These are phyloP conservation scores for Caradrina kadenii DNA, from an alignment of 2,888 invertebrate species.

Conservation along the genomic window DNA sequence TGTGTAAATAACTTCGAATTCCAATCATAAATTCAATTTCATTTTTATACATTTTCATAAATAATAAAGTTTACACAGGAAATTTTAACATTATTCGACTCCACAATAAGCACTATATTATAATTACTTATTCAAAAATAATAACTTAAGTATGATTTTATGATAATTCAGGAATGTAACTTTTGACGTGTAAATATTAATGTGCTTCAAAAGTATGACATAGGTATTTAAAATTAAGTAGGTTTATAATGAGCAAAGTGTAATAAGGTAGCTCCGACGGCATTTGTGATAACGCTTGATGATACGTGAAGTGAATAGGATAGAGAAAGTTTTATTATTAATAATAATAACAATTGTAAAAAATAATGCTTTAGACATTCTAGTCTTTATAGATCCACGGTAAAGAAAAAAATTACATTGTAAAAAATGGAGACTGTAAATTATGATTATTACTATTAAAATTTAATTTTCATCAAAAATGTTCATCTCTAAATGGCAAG, in stretches of 20 bases:
- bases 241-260: constrained; percentile 54
- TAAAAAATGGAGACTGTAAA: constrained; percentile 53
- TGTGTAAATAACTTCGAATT: neutral
- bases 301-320: constrained; percentile 55
- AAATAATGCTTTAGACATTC: constrained; percentile 55
- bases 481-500: neutral
- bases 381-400: constrained; percentile 34
- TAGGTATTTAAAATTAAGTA: constrained; percentile 49
- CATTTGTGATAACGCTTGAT: constrained; percentile 81
- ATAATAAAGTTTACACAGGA: neutral
- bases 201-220: constrained; percentile 63
- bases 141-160: constrained; percentile 15
- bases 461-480: constrained; percentile 9
- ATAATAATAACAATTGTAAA: constrained; percentile 49
- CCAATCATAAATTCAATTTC: neutral
- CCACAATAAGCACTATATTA: neutral
- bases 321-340: constrained; percentile 58
- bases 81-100: no score
- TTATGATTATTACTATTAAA: constrained; percentile 8
- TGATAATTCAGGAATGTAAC: constrained; percentile 5
- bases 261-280: constrained; percentile 71
- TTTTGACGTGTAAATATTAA: constrained; percentile 62
- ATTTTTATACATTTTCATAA: neutral
- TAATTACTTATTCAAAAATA: constrained; percentile 9
- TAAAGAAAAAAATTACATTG: constrained; percentile 27